Conservation (phyloP, 1,140 invertebrate genomes). For the Eriocheir sinensis region DNA sequence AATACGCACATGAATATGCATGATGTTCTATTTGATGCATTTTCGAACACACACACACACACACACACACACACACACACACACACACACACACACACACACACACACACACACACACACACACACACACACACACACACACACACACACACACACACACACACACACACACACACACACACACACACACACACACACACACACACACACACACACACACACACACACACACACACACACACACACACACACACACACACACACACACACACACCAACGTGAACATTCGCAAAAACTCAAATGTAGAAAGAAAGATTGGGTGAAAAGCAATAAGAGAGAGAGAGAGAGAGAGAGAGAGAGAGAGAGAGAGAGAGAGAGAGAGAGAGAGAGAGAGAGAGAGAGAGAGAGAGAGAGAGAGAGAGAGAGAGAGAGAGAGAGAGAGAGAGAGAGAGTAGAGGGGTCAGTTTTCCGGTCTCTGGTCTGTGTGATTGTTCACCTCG, state of each 20-base stretch:
- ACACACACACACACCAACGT: slow-evolving; percentile 36
- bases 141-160: too few species aligned
- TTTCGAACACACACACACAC: background rate
- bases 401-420: background rate
- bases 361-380: background rate
- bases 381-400: background rate
- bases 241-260: slow-evolving; percentile 47
- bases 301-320: background rate
- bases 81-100: too few species aligned
- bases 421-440: background rate
- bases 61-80: too few species aligned
- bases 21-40: background rate
- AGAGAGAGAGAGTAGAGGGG: background rate
- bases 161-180: background rate
- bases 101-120: too few species aligned
- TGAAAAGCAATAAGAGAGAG: background rate
- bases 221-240: background rate
- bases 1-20: background rate
- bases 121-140: too few species aligned
- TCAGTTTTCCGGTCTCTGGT: slow-evolving; percentile 22
- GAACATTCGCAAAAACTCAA: background rate
- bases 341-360: slow-evolving; percentile 37
- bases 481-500: slow-evolving; percentile 22
- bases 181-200: background rate
- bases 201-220: background rate